A percentile compares a stretch with the other conserved stretches of the same genome.
phyloP scores from a whole-genome alignment of 2,888 invertebrate genomes.

The Scaptomyza parva region DNA sequence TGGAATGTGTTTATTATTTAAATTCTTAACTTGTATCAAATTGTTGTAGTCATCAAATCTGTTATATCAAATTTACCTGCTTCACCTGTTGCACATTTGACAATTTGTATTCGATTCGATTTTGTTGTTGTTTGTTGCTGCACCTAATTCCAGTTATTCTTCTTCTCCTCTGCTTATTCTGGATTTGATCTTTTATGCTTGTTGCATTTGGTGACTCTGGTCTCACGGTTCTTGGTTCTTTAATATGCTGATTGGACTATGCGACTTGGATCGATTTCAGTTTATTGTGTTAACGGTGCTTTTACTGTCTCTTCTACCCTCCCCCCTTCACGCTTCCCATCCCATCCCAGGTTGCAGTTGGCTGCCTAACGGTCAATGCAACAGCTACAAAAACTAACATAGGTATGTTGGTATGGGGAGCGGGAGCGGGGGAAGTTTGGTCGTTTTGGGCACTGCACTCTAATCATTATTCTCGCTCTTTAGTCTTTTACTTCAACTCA shows the following conservation, averaged over 20 bases:
- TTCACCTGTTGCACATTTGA: background rate
- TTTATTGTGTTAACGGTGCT: constrained; percentile 57
- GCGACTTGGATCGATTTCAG: constrained; percentile 51
- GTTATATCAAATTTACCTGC: background rate
- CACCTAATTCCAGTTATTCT: constrained; percentile 22
- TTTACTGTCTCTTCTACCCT: constrained; percentile 5
- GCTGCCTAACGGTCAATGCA: constrained; percentile 35
- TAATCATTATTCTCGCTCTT: constrained; percentile 7
- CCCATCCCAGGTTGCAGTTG: constrained; percentile 19
- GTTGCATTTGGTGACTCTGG: constrained; percentile 14
- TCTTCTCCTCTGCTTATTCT: constrained; percentile 15
- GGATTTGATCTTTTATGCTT: background rate
- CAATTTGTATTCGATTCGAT: constrained; percentile 17
- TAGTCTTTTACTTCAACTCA: background rate
- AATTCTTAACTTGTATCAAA: background rate
- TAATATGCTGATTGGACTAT: constrained; percentile 28
- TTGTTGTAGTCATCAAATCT: background rate
- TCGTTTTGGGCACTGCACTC: constrained; percentile 18
- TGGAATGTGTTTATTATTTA: background rate
- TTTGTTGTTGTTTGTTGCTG: background rate
- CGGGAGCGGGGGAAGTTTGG: no score
- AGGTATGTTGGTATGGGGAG: background rate
- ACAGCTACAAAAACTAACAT: background rate
- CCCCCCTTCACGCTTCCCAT: no score
- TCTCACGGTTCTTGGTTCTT: constrained; percentile 15